Percentiles rank a stretch among this genome's conserved stretches.
Conservation (phyloP, 2,888 invertebrate species). For the Villa cingulata region DNA sequence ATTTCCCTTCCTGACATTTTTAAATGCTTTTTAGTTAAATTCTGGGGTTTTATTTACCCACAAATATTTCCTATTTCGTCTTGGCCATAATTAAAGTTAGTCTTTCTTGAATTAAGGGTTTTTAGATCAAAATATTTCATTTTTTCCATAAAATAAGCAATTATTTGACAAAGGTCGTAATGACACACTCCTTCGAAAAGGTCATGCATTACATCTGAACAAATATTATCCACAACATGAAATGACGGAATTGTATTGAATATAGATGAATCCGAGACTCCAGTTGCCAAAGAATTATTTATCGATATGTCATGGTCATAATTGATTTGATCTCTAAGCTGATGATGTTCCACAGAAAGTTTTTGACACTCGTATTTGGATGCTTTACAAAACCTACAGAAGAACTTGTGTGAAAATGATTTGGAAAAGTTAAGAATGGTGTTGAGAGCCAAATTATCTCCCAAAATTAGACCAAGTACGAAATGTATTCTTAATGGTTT, state of each 20-base stretch:
- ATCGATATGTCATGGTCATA: background rate
- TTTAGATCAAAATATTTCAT: slow-evolving; percentile 7
- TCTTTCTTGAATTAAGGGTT: slow-evolving; percentile 5
- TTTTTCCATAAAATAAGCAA: slow-evolving; percentile 2
- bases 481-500: background rate
- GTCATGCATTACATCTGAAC: too few relatives aligned
- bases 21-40: too few relatives aligned
- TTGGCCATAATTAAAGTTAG: slow-evolving; percentile 9
- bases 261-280: slow-evolving; percentile 4
- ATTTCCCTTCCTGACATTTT: too few relatives aligned
- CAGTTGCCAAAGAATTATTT: slow-evolving; percentile 1
- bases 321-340: background rate
- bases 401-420: background rate
- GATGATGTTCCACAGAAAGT: background rate
- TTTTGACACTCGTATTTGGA: background rate
- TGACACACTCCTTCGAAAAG: too few relatives aligned
- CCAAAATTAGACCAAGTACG: background rate
- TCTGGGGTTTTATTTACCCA: too few relatives aligned
- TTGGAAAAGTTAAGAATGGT: background rate
- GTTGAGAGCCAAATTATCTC: background rate
- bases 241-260: slow-evolving; percentile 11
- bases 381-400: background rate
- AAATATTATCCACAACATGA: slow-evolving; percentile 5
- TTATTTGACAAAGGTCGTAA: too few relatives aligned
- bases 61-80: too few relatives aligned